These are phyloP conservation scores for Mirounga angustirostris DNA, from an alignment of 2,113 vertebrate species.

Conservation along the genomic window DNA sequence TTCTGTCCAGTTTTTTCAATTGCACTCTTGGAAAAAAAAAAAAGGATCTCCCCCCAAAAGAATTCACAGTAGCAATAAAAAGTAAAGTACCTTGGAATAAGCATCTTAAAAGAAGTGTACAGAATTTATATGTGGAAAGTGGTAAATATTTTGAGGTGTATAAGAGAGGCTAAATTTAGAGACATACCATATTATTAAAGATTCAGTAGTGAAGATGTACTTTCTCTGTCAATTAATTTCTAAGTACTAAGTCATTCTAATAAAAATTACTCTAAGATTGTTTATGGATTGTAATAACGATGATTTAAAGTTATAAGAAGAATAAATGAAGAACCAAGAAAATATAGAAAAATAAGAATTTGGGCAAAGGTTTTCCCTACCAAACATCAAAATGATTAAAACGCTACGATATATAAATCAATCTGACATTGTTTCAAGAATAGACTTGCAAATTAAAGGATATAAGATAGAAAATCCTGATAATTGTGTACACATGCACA, in stretches of 20 bases:
- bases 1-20: not conserved
- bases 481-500: not conserved
- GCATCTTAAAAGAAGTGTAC: not conserved
- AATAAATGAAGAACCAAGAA: conserved; percentile 18
- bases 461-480: not conserved
- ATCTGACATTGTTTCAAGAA: not conserved
- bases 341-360: conserved; percentile 10
- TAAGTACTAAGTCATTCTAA: not conserved
- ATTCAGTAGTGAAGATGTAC: not conserved
- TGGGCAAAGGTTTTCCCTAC: not conserved
- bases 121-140: not conserved
- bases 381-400: not conserved
- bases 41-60: not conserved
- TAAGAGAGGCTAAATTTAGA: not conserved
- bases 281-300: not conserved
- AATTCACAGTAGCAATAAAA: not conserved
- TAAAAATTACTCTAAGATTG: not conserved
- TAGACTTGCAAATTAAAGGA: not conserved
- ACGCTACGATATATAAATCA: not conserved
- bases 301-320: not conserved
- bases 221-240: not conserved
- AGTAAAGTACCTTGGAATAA: not conserved
- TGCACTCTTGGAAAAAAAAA: not conserved
- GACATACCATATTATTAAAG: not conserved
- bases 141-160: not conserved